Conservation (phyloP, 2,888 invertebrate genomes). For the Diabrotica balteata region DNA sequence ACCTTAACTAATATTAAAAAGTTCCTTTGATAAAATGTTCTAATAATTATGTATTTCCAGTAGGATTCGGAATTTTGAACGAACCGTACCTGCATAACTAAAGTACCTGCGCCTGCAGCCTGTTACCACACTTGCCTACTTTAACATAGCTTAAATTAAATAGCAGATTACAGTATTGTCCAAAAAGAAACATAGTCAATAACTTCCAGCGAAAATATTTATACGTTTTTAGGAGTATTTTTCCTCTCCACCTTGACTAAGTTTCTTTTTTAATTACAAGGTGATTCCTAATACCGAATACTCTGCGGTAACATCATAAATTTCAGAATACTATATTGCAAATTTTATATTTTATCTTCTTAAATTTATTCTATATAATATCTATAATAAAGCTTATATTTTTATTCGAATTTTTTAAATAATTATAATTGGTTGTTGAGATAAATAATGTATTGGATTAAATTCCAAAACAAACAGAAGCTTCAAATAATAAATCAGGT, state of each 20-base stretch:
- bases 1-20: neutral
- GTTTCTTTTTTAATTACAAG: constrained; percentile 17
- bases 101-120: constrained; percentile 54
- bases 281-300: constrained; percentile 2
- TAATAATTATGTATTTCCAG: constrained; percentile 7
- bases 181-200: constrained; percentile 27
- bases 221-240: constrained; percentile 18
- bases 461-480: too few relatives aligned
- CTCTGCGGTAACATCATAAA: neutral
- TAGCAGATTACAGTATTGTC: constrained; percentile 25
- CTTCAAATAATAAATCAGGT: too few relatives aligned
- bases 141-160: constrained; percentile 36
- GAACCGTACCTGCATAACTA: constrained; percentile 53
- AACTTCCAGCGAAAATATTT: constrained; percentile 11
- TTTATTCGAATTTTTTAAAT: too few relatives aligned
- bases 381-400: too few relatives aligned
- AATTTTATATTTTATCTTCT: too few relatives aligned
- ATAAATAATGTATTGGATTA: too few relatives aligned
- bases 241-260: constrained; percentile 14
- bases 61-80: constrained; percentile 24
- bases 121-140: constrained; percentile 56
- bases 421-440: too few relatives aligned
- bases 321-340: too few relatives aligned
- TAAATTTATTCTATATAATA: too few relatives aligned
- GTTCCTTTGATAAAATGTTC: neutral